A percentile compares a stretch with the other conserved stretches of the same genome.
phyloP scores from a whole-genome alignment of 2,888 invertebrate genomes.

The Tetragnatha montana region DNA sequence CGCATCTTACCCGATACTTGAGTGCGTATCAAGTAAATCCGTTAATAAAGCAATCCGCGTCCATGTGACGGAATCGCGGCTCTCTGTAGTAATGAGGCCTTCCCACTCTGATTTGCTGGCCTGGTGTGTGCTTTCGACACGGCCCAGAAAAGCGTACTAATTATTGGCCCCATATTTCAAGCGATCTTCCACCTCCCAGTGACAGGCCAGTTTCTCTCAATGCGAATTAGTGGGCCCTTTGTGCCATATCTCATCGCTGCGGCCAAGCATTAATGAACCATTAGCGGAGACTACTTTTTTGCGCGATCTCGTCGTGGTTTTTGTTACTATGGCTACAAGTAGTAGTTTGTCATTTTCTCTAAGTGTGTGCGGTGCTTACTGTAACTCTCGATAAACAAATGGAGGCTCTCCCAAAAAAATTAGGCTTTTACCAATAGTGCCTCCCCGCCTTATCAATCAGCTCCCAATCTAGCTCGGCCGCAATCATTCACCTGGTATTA shows the following conservation, averaged over 20 bases:
- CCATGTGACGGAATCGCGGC: conserved; percentile 20
- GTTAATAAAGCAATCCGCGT: conserved; percentile 11
- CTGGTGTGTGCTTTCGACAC: conserved; percentile 14
- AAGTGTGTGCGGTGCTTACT: conserved; percentile 59
- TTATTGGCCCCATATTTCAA: conserved; percentile 66
- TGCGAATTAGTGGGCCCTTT: conserved; percentile 59
- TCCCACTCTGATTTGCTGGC: conserved; percentile 50
- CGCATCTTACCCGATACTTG: conserved; percentile 4
- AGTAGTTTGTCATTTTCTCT: conserved; percentile 65
- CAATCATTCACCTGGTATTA: conserved; percentile 62
- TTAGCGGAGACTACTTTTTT: conserved; percentile 66
- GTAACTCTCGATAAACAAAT: conserved; percentile 64
- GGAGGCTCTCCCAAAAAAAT: conserved; percentile 36
- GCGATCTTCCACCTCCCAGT: conserved; percentile 59
- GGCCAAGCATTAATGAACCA: conserved; percentile 69
- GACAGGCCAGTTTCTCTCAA: conserved; percentile 53
- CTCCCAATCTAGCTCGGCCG: conserved; percentile 37
- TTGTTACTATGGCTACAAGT: conserved; percentile 70
- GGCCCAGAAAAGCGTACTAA: conserved; percentile 52
- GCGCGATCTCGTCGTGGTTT: conserved; percentile 49
- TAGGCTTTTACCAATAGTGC: conserved; percentile 54
- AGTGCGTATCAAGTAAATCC: not conserved
- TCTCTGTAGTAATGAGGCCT: conserved; percentile 25
- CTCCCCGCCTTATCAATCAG: conserved; percentile 49
- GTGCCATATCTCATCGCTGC: conserved; percentile 63